A percentile compares a stretch with the other conserved stretches of the same genome.
Conservation (phyloP, 2,888 invertebrate genomes). For the Belgica antarctica region DNA sequence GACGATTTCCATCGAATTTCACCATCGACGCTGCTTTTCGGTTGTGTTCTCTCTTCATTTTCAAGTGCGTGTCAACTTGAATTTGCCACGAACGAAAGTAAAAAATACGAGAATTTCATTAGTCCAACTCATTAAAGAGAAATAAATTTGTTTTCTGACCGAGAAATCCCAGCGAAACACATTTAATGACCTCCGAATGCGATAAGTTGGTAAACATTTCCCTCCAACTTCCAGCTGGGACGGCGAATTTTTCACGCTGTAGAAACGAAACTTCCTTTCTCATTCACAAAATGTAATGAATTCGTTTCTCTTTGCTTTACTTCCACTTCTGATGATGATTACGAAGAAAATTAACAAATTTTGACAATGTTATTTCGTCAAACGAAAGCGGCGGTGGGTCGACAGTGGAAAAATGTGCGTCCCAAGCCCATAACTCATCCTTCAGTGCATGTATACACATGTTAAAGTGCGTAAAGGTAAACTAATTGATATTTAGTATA, state of each 20-base stretch:
- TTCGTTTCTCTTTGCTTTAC: not conserved
- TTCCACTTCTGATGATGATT: conserved; percentile 19
- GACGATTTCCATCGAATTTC: conserved; percentile 16
- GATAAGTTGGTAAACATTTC: not conserved
- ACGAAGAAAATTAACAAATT: conserved; percentile 38
- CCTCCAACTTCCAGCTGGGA: too few species aligned
- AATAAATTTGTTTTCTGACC: not conserved
- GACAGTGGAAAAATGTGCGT: too few species aligned
- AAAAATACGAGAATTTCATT: not conserved
- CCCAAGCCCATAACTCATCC: not conserved
- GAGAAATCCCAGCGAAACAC: not conserved
- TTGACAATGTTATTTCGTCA: conserved; percentile 17
- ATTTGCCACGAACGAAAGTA: not conserved
- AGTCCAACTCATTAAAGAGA: conserved; percentile 1
- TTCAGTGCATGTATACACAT: conserved; percentile 1
- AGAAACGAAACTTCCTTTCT: not conserved
- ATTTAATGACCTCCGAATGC: not conserved
- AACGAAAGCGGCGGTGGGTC: not conserved
- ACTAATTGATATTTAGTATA: conserved; percentile 45
- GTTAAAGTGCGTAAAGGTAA: conserved; percentile 40
- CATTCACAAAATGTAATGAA: conserved; percentile 5
- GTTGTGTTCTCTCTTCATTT: not conserved
- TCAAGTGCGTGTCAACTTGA: conserved; percentile 20
- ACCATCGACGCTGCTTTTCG: not conserved
- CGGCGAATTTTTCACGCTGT: not conserved